Base-by-base conservation (phyloP, 2,888 invertebrate species). In the Sesia bembeciformis region DNA sequence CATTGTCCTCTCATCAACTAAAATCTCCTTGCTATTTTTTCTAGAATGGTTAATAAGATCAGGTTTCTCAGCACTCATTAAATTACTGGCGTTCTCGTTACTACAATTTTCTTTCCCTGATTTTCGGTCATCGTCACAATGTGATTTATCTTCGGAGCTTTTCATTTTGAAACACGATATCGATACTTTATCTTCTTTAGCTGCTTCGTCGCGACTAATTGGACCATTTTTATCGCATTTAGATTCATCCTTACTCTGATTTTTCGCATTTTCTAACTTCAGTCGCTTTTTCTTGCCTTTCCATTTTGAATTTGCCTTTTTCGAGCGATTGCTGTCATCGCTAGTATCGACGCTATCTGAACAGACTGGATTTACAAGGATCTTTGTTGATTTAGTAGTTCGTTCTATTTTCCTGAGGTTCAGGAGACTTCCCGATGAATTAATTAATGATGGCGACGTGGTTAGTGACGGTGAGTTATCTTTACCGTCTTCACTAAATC, bases 121-220 rank as follows among this genome's bases (percentile, higher is more conserved):
- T 66, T 76, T 84, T 59, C 72, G 72, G 62, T 87, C 85, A 58
- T 85, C 83, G 57, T 76, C 79, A 55, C 75, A 72, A 62, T 79
- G 78, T 72, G 77, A 77, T 76, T 86, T 88, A 72, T 81, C 78
- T 62, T 81, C 81, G 4, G 81, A 76, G 72, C 76, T 80, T 81
- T 84, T 87, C 62, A 86, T 84, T 84, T 88, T 89, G 70, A 89
- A 89, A 76, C 89, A 89, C 63, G 84, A 85, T 74, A 84, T 78
- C 60, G 86, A 81, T 75, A 78, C 85, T 68, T 84, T 85, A 70
- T 84, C 83, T 66, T 80, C 80, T 62, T 74, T 85, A 59, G 73
- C 79, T 63, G 78, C 52, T 39, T 57, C 80, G 52, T 76, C 76
- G 60, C 83, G 78, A 60, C 76, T 81, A 72, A 80, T 78, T 72